Conservation (phyloP, 2,888 invertebrate species). For the Sesia apiformis region DNA sequence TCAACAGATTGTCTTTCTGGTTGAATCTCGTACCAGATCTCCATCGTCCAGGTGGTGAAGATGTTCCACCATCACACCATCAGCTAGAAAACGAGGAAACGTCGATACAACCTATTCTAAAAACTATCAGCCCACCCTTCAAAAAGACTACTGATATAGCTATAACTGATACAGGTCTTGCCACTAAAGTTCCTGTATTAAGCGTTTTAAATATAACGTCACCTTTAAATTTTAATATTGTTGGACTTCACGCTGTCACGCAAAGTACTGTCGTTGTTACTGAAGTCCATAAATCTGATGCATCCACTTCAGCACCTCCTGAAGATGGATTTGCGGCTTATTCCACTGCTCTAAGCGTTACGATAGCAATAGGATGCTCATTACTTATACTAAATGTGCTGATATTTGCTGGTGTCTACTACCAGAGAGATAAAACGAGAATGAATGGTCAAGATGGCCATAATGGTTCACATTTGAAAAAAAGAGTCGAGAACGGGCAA, state of each 20-base stretch:
- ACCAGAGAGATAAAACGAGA: conserved; percentile 90
- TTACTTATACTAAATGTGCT: conserved; percentile 92
- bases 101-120: conserved; percentile 66
- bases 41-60: conserved; percentile 90
- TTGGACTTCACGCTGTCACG: conserved; percentile 50
- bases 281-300: conserved; percentile 51
- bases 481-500: conserved; percentile 88
- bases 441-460: conserved; percentile 76
- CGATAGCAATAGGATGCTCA: conserved; percentile 95
- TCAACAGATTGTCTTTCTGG: conserved; percentile 90
- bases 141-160: conserved; percentile 72
- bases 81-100: conserved; percentile 84
- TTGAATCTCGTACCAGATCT: conserved; percentile 94
- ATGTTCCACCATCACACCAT: conserved; percentile 89
- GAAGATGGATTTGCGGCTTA: conserved; percentile 93
- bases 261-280: conserved; percentile 35
- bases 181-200: conserved; percentile 51
- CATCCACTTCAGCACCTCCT: conserved; percentile 74
- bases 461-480: conserved; percentile 75
- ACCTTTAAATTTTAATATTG: conserved; percentile 54
- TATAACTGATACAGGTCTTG: conserved; percentile 51
- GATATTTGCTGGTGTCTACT: conserved; percentile 95
- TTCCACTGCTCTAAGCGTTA: conserved; percentile 92
- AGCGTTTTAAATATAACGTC: conserved; percentile 57
- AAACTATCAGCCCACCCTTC: conserved; percentile 72